Percentiles rank a stretch among this genome's conserved stretches.
Evolutionary conservation across 2,888 invertebrate species (phyloP).

Genomic region (Nasonia oneida): DNA sequence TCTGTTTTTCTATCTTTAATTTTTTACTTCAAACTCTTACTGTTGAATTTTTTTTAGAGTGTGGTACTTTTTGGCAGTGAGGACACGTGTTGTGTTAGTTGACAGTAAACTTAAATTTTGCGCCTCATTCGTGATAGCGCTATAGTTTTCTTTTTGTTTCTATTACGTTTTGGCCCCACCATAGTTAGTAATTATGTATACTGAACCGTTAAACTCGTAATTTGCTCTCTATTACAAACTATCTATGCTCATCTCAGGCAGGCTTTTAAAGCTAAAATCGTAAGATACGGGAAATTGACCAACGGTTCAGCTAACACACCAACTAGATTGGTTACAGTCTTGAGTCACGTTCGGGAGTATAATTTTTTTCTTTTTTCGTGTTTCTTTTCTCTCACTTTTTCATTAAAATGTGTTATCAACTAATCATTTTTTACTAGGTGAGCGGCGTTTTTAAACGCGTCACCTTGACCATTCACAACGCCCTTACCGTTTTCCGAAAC

Average conservation of each 20-base stretch:
- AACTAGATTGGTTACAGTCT: slow-evolving; percentile 76
- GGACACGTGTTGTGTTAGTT: slow-evolving; percentile 72
- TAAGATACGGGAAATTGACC: slow-evolving; percentile 59
- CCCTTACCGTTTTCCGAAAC: slow-evolving; percentile 72
- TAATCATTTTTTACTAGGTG: slow-evolving; percentile 69
- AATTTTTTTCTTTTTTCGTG: slow-evolving; percentile 32
- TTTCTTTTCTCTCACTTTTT: slow-evolving; percentile 10
- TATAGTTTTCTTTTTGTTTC: slow-evolving; percentile 50
- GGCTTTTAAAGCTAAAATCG: neutral
- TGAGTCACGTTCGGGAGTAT: slow-evolving; percentile 73
- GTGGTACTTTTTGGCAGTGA: slow-evolving; percentile 76
- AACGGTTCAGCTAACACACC: slow-evolving; percentile 69
- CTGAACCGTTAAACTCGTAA: slow-evolving; percentile 63
- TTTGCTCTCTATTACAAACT: neutral
- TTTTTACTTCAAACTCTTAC: slow-evolving; percentile 14
- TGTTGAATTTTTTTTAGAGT: slow-evolving; percentile 62
- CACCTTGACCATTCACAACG: slow-evolving; percentile 74
- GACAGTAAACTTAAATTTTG: slow-evolving; percentile 66
- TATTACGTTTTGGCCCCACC: slow-evolving; percentile 74
- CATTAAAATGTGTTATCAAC: slow-evolving; percentile 49
- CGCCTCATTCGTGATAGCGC: slow-evolving; percentile 55
- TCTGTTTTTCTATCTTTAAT: slow-evolving; percentile 23
- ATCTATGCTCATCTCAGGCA: neutral
- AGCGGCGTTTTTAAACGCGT: slow-evolving; percentile 69
- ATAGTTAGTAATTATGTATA: slow-evolving; percentile 69